Conservation (phyloP, 2,888 invertebrate species). For the Entomobrya proxima region DNA sequence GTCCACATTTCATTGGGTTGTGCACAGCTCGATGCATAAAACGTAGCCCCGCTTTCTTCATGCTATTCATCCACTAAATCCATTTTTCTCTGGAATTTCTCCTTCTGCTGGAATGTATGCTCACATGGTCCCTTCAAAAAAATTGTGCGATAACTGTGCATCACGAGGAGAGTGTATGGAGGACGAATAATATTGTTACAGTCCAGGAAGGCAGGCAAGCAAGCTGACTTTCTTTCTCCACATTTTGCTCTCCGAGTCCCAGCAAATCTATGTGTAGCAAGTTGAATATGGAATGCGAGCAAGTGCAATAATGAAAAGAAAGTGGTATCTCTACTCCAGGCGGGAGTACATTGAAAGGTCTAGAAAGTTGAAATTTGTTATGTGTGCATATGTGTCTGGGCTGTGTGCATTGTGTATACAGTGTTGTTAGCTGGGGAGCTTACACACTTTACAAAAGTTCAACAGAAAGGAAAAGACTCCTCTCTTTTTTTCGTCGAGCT, state of each 20-base stretch:
- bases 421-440: not conserved
- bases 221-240: not conserved
- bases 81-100: not conserved
- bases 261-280: constrained; percentile 5
- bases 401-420: constrained; percentile 49
- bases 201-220: not conserved
- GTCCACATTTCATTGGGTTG: constrained; percentile 52
- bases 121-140: constrained; percentile 28
- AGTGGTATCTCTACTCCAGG: not conserved
- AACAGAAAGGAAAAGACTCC: constrained; percentile 33
- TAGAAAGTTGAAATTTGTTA: constrained; percentile 22
- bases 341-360: constrained; percentile 52
- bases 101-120: constrained; percentile 22
- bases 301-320: constrained; percentile 43
- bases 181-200: constrained; percentile 10
- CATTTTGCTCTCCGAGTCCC: not conserved
- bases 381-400: constrained; percentile 20
- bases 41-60: not conserved
- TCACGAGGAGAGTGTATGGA: not conserved
- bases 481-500: not conserved
- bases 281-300: constrained; percentile 24
- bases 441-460: constrained; percentile 21
- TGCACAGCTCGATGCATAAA: not conserved
- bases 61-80: constrained; percentile 36
- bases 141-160: constrained; percentile 15